A percentile compares a stretch with the other conserved stretches of the same genome.
phyloP scores from a whole-genome alignment of 2,113 vertebrate species.

The Myocastor coypus region DNA sequence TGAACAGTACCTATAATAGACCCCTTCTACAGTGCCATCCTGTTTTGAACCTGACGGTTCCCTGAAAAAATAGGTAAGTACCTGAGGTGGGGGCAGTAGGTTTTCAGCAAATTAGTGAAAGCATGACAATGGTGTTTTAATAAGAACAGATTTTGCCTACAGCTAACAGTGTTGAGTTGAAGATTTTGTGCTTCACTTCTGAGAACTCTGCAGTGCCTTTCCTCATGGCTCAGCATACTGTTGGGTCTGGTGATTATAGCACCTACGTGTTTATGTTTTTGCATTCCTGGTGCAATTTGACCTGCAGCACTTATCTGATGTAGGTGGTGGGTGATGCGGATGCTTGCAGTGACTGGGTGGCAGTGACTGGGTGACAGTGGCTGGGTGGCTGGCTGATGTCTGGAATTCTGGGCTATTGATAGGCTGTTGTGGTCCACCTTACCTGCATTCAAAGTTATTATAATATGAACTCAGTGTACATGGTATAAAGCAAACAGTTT shows the following conservation, averaged over 20 bases:
- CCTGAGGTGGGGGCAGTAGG: neutral
- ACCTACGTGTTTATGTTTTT: neutral
- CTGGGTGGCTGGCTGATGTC: neutral
- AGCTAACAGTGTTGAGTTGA: neutral
- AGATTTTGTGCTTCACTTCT: neutral
- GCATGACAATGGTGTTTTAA: neutral
- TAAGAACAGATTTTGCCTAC: slow-evolving; percentile 13
- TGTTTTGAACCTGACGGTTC: neutral
- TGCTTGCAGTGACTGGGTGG: neutral
- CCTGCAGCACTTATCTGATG: neutral
- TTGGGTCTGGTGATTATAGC: neutral
- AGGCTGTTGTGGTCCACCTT: neutral
- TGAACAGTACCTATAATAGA: neutral
- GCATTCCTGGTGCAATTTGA: neutral
- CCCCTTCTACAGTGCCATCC: neutral
- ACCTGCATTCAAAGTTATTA: neutral
- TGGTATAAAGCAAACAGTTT: neutral
- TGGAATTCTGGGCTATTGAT: neutral
- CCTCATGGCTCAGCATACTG: neutral
- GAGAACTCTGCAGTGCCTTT: neutral
- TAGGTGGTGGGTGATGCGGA: neutral
- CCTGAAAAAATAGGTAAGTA: neutral
- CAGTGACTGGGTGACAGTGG: neutral
- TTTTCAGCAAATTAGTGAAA: neutral
- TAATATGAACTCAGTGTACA: neutral